Percentiles rank a stretch among this genome's conserved stretches.
These are phyloP conservation scores for Sialia sialis DNA, from an alignment of 2,113 vertebrate genomes.

Conservation along the genomic window DNA sequence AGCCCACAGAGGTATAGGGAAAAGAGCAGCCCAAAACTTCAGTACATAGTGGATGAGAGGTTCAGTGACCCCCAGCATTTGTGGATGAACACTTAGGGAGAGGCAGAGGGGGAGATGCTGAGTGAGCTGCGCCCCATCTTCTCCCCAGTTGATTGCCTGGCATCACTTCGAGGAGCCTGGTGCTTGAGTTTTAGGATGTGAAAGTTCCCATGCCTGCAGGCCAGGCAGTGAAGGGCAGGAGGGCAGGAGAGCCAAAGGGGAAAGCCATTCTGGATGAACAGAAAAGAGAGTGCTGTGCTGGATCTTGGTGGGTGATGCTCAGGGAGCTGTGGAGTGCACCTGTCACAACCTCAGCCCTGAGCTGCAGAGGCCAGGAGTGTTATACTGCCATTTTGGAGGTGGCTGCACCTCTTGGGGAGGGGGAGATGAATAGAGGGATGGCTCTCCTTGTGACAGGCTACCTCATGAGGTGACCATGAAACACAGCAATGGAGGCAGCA, in stretches of 20 bases:
- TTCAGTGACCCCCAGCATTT: not conserved
- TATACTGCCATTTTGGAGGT: not conserved
- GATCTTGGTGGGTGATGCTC: not conserved
- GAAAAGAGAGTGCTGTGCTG: not conserved
- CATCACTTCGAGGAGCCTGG: accelerated
- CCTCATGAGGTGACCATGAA: accelerated
- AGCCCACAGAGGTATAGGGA: not conserved
- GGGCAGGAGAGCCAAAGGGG: not conserved
- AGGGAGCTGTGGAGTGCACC: accelerated
- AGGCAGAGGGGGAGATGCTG: not conserved
- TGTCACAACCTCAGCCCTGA: not conserved
- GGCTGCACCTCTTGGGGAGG: not conserved
- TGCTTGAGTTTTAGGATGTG: not conserved
- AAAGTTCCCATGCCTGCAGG: not conserved
- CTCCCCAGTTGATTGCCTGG: accelerated
- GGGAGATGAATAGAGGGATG: not conserved
- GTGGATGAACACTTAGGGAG: not conserved
- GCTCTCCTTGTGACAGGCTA: not conserved
- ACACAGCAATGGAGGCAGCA: not conserved
- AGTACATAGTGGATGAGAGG: not conserved
- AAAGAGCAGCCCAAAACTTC: not conserved
- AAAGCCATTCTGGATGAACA: not conserved
- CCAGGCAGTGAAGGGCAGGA: not conserved
- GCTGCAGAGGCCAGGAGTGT: not conserved
- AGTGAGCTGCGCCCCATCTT: accelerated